Percentiles rank a stretch among this genome's conserved stretches.
Evolutionary conservation across 1,140 invertebrate genomes (phyloP).

Genomic region (Lanistes nyassanus): DNA sequence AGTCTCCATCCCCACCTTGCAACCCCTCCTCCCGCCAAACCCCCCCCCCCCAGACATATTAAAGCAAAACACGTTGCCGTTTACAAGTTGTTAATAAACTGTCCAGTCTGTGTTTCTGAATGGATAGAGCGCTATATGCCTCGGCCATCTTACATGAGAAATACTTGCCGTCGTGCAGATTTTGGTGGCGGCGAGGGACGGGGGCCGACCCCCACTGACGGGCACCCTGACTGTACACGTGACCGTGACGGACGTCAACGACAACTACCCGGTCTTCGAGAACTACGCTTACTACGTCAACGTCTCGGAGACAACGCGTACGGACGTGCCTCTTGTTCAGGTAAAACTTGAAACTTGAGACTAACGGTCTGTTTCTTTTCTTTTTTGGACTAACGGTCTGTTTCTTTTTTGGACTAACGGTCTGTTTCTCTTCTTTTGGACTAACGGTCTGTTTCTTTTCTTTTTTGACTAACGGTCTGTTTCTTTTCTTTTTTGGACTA

Average conservation of each 20-base stretch:
- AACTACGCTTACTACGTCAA: constrained; percentile 22
- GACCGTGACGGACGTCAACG: constrained; percentile 67
- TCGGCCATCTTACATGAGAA: no score
- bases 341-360: not conserved
- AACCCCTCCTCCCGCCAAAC: no score
- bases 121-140: not conserved
- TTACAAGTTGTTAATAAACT: no score
- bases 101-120: no score
- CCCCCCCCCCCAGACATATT: no score
- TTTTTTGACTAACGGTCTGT: not conserved
- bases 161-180: constrained; percentile 6
- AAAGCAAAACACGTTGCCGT: no score
- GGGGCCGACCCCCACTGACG: constrained; percentile 68
- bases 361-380: not conserved
- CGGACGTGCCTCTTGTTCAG: constrained; percentile 14
- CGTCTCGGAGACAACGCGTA: constrained; percentile 30
- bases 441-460: not conserved
- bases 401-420: not conserved
- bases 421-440: not conserved
- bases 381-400: not conserved
- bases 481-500: not conserved
- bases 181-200: constrained; percentile 49
- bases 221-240: constrained; percentile 41
- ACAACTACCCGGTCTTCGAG: constrained; percentile 35
- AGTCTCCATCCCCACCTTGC: no score